Evolutionary conservation across 2,888 invertebrate genomes (phyloP).

Genomic region (Mesorhabditis belari): DNA sequence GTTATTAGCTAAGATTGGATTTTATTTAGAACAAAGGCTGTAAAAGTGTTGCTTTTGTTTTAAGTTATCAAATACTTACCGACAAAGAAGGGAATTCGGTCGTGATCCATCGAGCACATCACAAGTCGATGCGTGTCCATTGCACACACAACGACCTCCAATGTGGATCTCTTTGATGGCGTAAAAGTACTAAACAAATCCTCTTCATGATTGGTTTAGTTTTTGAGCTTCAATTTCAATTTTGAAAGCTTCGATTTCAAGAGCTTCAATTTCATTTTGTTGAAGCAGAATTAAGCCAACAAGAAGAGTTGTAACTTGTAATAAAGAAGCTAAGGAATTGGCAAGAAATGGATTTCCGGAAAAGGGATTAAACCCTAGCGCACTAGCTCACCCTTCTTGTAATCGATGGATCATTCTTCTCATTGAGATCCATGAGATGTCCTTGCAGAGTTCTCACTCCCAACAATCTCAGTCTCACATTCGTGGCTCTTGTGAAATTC

Average conservation of each 20-base stretch:
- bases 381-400: constrained; percentile 75
- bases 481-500: constrained; percentile 87
- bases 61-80: constrained; percentile 46
- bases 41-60: constrained; percentile 60
- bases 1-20: constrained; percentile 8
- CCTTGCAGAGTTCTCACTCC: constrained; percentile 90
- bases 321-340: too few relatives aligned
- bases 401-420: constrained; percentile 84
- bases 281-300: neutral
- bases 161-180: constrained; percentile 97
- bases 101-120: constrained; percentile 66
- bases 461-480: constrained; percentile 80
- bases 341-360: neutral
- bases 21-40: constrained; percentile 54
- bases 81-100: constrained; percentile 74
- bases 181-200: constrained; percentile 79
- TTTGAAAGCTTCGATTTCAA: too few relatives aligned
- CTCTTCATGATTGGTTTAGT: constrained; percentile 9
- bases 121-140: constrained; percentile 87
- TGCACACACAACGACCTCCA: constrained; percentile 95
- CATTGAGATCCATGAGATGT: constrained; percentile 88
- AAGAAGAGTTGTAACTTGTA: too few relatives aligned
- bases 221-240: neutral
- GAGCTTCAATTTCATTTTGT: too few relatives aligned
- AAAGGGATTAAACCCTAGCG: neutral